phyloP scores from a whole-genome alignment of 2,113 vertebrate species.

The Percina caprodes region DNA sequence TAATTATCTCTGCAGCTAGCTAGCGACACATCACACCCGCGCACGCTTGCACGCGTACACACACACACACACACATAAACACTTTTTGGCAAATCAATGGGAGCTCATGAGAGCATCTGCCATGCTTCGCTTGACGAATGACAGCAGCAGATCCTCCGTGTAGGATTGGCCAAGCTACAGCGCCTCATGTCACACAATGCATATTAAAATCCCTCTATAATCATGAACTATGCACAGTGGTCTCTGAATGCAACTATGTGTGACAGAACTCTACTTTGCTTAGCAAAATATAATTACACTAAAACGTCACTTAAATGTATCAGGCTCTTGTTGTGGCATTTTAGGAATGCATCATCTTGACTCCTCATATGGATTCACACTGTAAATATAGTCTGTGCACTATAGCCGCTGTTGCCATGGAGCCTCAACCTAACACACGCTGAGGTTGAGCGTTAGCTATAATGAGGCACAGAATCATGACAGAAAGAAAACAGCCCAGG shows the following conservation, averaged over 20 bases:
- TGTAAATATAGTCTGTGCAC: constrained; percentile 11
- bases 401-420: constrained; percentile 41
- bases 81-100: constrained; percentile 65
- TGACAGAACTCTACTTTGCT: constrained; percentile 14
- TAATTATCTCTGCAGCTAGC: constrained; percentile 82
- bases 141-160: constrained; percentile 44
- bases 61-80: not conserved
- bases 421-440: constrained; percentile 32
- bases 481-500: constrained; percentile 24
- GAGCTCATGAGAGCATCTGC: constrained; percentile 66
- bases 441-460: constrained; percentile 23
- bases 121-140: constrained; percentile 50
- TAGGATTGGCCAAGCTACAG: constrained; percentile 32
- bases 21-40: constrained; percentile 61
- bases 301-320: constrained; percentile 34
- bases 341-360: not conserved
- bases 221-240: constrained; percentile 3
- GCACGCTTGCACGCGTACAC: not conserved
- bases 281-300: constrained; percentile 26
- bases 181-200: constrained; percentile 39
- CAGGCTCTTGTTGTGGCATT: constrained; percentile 8
- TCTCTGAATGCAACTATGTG: not conserved
- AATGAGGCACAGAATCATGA: constrained; percentile 47
- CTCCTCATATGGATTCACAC: constrained; percentile 25
- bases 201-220: constrained; percentile 52